A percentile compares a stretch with the other conserved stretches of the same genome.
Evolutionary conservation across 1,140 invertebrate species (phyloP).

Genomic region (Conus ventricosus): DNA sequence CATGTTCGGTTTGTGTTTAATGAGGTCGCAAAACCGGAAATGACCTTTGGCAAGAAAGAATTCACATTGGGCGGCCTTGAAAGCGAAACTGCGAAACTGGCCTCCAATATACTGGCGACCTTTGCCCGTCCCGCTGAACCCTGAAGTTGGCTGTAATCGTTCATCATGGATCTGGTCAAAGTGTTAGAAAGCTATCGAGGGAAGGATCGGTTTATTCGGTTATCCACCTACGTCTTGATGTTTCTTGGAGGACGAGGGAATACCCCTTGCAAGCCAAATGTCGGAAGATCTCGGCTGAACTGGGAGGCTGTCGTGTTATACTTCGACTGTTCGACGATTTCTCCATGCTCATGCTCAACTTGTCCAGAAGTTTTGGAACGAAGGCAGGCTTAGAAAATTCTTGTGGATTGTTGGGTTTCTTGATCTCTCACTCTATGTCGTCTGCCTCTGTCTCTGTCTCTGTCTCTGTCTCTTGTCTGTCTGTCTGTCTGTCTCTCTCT

Average conservation of each 20-base stretch:
- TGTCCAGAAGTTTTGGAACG: slow-evolving; percentile 55
- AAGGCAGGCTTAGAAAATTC: slow-evolving; percentile 49
- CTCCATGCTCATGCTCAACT: slow-evolving; percentile 78
- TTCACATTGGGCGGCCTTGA: not conserved
- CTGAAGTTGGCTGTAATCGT: not conserved
- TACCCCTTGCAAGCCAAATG: slow-evolving; percentile 78
- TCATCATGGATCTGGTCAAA: slow-evolving; percentile 44
- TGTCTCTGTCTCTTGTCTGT: not conserved
- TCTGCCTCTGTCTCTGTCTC: too few species aligned
- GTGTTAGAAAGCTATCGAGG: slow-evolving; percentile 78
- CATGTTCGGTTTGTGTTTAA: too few species aligned
- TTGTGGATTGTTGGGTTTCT: not conserved
- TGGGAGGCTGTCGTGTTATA: slow-evolving; percentile 81
- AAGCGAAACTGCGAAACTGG: slow-evolving; percentile 25
- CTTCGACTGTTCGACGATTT: slow-evolving; percentile 86
- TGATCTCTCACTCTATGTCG: too few species aligned
- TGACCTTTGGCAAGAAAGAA: not conserved
- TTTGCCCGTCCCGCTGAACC: not conserved
- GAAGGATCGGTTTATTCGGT: slow-evolving; percentile 80
- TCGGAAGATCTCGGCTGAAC: slow-evolving; percentile 79
- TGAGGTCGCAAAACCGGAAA: slow-evolving; percentile 18
- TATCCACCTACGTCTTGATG: slow-evolving; percentile 79
- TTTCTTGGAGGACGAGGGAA: slow-evolving; percentile 69
- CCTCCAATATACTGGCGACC: not conserved
- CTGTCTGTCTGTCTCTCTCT: not conserved